Conservation (phyloP, 2,113 vertebrate species). For the Prietella phreatophila region DNA sequence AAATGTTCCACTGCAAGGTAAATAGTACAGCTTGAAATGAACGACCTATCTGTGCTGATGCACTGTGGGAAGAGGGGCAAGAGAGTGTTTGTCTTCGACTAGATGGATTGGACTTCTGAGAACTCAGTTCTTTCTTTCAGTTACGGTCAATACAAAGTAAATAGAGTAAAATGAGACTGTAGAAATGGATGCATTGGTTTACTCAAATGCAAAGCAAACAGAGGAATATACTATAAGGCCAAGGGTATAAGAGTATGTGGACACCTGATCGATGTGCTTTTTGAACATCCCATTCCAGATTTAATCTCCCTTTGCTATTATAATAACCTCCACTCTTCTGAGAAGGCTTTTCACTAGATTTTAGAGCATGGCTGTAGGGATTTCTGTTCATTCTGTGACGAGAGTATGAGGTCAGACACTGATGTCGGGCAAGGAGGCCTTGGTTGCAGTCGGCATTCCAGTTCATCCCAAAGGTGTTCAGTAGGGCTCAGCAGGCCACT, state of each 20-base stretch:
- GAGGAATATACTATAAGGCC: not conserved
- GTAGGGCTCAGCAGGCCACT: not conserved
- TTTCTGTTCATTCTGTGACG: not conserved
- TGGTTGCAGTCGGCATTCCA: not conserved
- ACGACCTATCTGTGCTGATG: not conserved
- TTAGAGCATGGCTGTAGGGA: not conserved
- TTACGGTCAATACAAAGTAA: conserved; percentile 3
- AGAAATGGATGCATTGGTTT: not conserved
- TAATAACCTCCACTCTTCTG: not conserved
- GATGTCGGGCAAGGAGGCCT: not conserved
- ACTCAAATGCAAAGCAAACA: not conserved
- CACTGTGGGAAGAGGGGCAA: not conserved
- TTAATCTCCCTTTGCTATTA: no score
- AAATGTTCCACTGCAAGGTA: conserved; percentile 38
- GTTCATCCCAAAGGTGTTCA: not conserved
- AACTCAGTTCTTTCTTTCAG: not conserved
- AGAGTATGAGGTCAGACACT: not conserved
- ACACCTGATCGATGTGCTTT: not conserved
- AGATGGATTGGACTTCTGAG: conserved; percentile 18
- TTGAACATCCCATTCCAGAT: not conserved
- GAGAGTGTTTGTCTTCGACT: not conserved
- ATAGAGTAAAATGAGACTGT: not conserved
- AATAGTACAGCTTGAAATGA: conserved; percentile 2
- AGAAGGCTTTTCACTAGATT: not conserved
- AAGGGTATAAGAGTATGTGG: not conserved